These are phyloP conservation scores for Agelastica alni DNA, from an alignment of 2,888 invertebrate genomes.

Conservation along the genomic window DNA sequence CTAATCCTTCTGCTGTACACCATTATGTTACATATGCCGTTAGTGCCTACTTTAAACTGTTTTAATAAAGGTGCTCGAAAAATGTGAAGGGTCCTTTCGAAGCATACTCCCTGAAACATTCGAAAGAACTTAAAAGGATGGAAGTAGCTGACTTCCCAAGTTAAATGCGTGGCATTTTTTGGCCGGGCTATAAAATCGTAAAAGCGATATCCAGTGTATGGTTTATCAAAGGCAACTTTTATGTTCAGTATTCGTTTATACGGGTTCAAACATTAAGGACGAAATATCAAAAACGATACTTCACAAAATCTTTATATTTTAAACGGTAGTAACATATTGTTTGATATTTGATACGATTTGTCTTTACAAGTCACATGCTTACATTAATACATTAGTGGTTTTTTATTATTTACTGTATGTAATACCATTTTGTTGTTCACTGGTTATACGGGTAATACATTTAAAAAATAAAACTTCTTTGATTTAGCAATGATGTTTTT, in stretches of 20 bases:
- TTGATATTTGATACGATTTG: no score
- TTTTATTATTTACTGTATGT: no score
- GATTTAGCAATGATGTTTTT: no score
- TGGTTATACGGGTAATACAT: no score
- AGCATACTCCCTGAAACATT: conserved; percentile 3
- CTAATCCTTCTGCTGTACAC: conserved; percentile 3
- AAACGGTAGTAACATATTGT: no score
- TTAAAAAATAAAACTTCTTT: no score
- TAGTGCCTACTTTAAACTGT: conserved; percentile 1
- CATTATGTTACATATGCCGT: neutral
- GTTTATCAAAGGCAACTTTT: neutral
- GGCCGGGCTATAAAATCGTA: neutral
- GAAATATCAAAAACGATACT: no score
- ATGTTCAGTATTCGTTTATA: neutral
- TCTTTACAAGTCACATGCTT: no score
- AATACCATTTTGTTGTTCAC: no score
- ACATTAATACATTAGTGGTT: no score
- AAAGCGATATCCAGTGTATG: neutral
- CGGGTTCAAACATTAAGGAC: no score
- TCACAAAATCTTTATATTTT: no score
- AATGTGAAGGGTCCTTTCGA: conserved; percentile 1
- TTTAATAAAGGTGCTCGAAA: conserved; percentile 10
- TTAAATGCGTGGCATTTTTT: conserved; percentile 2
- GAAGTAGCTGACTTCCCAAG: conserved; percentile 8
- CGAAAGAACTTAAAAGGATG: conserved; percentile 12